Evolutionary conservation across 2,888 invertebrate genomes (phyloP).

Genomic region (Xestia rhomboidea): DNA sequence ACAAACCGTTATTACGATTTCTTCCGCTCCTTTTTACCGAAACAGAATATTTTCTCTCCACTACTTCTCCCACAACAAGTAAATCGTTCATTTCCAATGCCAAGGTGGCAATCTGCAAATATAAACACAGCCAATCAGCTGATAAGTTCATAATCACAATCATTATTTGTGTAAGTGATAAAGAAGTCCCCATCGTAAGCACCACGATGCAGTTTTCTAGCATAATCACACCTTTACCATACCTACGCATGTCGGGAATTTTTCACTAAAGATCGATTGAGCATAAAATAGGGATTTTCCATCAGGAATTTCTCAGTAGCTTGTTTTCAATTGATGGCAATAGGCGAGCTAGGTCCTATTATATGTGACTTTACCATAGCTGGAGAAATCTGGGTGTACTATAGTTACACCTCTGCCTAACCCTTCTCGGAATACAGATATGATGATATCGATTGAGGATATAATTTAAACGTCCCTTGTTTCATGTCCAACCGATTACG

Average conservation of each 20-base stretch:
- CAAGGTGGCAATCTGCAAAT: constrained; percentile 38
- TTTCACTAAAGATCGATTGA: constrained; percentile 3
- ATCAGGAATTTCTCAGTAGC: neutral
- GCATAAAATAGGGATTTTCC: neutral
- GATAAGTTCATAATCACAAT: constrained; percentile 44
- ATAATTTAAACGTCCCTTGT: constrained; percentile 33
- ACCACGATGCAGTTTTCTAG: constrained; percentile 7
- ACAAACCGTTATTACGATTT: neutral
- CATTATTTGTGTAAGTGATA: constrained; percentile 41
- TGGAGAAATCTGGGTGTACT: neutral
- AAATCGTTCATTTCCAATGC: constrained; percentile 22
- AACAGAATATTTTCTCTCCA: neutral
- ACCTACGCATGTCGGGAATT: constrained; percentile 10
- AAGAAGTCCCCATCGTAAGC: constrained; percentile 21
- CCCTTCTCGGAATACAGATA: neutral
- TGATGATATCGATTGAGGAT: constrained; percentile 23
- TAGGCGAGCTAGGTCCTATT: neutral
- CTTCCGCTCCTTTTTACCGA: constrained; percentile 1
- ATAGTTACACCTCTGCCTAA: neutral
- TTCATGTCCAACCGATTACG: constrained; percentile 45
- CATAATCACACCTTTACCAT: neutral
- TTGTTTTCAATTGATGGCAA: neutral
- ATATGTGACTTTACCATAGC: neutral
- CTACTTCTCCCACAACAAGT: neutral
- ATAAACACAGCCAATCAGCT: constrained; percentile 30